Evolutionary conservation across 2,113 vertebrate genomes (phyloP), one percentile per base, ranked within the genome.

Genomic region (Sturnira hondurensis): DNA sequence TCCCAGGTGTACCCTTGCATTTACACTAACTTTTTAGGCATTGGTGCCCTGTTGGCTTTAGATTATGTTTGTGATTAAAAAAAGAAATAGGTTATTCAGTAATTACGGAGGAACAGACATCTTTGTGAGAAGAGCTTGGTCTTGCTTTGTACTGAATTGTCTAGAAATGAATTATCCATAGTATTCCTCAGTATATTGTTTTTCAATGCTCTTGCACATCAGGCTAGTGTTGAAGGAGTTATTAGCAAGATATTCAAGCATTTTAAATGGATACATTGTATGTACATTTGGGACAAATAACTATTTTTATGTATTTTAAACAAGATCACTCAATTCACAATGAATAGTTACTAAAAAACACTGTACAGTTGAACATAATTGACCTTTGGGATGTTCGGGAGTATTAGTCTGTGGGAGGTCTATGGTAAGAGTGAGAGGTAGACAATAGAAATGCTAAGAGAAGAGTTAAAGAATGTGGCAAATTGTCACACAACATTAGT

Each of bases 31-130:
- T 97, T 45, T 43, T 73, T 56, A 85, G 36, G 11, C 22, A n/a
- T 22, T 31, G 92, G 81, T 92, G n/a, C 6, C n/a, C 36, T 78
- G 20, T 78, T 92, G 45, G 52, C 61, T 85, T 90, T 87, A 17
- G 28, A 81, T 90, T 89, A 96, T 78, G n/a, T 85, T 67, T 96
- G 68, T 87, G 76, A 88, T 85, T 67, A 33, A 89, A 41, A 78
- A 96, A 83, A 65, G 19, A 11, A 92, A 86, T 5, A 86, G n/a
- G 15, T 71, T 81, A 47, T 86, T 96, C 26, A 82, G 45, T 81
- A 36, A 67, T 96, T 87, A 58, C 56, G 7, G 9, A 43, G 16
- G 67, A 61, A 20, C 22, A 90, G 81, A 26, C 33, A 77, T 54
- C 26, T 76, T 91, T 26, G 61, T 6, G 11, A 82, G 22, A 63